Evolutionary conservation across 2,888 invertebrate genomes (phyloP).

Genomic region (Sarcophaga carnaria): DNA sequence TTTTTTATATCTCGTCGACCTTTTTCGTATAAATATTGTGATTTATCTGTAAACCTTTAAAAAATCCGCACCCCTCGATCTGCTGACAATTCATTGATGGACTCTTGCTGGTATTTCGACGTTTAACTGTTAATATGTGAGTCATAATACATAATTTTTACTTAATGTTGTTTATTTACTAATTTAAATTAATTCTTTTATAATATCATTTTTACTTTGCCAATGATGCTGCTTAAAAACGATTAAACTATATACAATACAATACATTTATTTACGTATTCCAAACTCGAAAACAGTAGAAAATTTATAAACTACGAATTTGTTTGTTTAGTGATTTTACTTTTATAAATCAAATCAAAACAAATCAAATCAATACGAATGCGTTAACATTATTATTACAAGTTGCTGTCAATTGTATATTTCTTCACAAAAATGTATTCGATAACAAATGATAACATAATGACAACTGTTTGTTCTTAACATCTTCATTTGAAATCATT

Average conservation of each 20-base stretch:
- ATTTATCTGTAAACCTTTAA: constrained; percentile 46
- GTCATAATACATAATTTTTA: constrained; percentile 47
- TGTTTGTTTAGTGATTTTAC: neutral
- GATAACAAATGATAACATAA: constrained; percentile 48
- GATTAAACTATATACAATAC: neutral
- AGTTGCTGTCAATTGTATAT: neutral
- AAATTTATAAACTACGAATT: neutral
- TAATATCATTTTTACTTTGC: neutral
- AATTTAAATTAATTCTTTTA: constrained; percentile 13
- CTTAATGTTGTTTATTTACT: constrained; percentile 32
- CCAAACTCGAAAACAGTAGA: neutral
- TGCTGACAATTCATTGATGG: constrained; percentile 60
- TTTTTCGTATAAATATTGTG: constrained; percentile 63
- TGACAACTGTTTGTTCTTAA: constrained; percentile 40
- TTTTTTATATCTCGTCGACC: constrained; percentile 61
- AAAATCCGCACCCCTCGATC: constrained; percentile 58
- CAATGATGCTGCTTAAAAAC: neutral
- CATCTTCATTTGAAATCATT: constrained; percentile 55
- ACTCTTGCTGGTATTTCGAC: constrained; percentile 63
- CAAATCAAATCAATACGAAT: neutral
- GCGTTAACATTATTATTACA: neutral
- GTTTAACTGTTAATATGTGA: constrained; percentile 60
- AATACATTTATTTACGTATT: neutral
- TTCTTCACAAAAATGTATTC: constrained; percentile 54
- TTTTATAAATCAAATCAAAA: neutral